Evolutionary conservation across 2,113 vertebrate genomes (phyloP).

Genomic region (Apteryx mantelli): DNA sequence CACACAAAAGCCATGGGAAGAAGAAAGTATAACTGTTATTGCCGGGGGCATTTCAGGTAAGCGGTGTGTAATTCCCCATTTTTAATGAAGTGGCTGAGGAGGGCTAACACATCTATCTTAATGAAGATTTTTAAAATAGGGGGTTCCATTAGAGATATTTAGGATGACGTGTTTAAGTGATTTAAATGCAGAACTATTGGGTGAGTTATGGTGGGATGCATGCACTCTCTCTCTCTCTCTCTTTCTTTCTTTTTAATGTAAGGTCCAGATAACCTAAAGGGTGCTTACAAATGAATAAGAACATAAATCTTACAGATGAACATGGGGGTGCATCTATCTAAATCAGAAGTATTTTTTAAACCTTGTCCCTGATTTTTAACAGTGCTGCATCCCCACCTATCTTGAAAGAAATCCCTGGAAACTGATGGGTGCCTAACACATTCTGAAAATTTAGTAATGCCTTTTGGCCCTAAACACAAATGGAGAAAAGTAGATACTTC

Average conservation of each 20-base stretch:
- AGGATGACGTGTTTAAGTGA: neutral
- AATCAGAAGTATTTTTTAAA: neutral
- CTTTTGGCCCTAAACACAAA: neutral
- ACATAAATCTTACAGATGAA: neutral
- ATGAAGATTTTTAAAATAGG: neutral
- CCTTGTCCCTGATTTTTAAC: neutral
- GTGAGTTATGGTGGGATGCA: neutral
- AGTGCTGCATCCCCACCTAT: neutral
- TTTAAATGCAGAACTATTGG: neutral
- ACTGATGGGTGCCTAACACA: neutral
- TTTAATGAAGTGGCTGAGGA: neutral
- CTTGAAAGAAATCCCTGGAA: neutral
- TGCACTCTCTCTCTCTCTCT: fast-evolving
- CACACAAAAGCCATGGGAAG: neutral
- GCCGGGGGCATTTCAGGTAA: neutral
- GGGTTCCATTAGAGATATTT: neutral
- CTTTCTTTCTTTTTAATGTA: neutral
- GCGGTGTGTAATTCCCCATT: neutral
- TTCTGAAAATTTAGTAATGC: neutral
- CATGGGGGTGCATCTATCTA: neutral
- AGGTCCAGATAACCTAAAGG: neutral
- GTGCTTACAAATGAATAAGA: neutral
- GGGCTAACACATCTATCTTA: neutral
- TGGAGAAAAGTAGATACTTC: neutral
- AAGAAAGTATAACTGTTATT: neutral